These are phyloP conservation scores for Choristoneura rosaceana DNA, from an alignment of 2,888 invertebrate genomes.

Conservation along the genomic window DNA sequence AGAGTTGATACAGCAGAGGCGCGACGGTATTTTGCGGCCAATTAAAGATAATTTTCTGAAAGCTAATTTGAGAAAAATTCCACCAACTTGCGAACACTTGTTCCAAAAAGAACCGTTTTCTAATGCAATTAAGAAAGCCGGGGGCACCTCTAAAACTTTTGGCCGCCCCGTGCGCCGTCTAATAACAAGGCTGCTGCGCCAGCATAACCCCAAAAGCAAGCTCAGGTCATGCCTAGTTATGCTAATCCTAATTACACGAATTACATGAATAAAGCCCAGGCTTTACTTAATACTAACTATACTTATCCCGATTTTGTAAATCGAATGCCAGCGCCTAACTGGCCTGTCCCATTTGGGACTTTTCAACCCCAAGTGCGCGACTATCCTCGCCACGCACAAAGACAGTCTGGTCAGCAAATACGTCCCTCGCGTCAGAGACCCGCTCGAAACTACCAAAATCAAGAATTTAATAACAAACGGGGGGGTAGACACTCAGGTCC, in stretches of 20 bases:
- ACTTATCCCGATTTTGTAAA: background rate
- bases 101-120: slow-evolving; percentile 17
- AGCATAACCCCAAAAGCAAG: slow-evolving; percentile 14
- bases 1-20: too few species aligned
- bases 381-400: background rate
- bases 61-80: too few species aligned
- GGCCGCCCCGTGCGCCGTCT: slow-evolving; percentile 10
- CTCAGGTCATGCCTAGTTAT: slow-evolving; percentile 31
- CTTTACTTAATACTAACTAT: too few species aligned
- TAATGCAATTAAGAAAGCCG: slow-evolving; percentile 16
- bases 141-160: slow-evolving; percentile 17
- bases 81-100: background rate
- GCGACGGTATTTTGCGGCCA: too few species aligned
- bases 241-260: slow-evolving; percentile 7
- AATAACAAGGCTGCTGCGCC: slow-evolving; percentile 20
- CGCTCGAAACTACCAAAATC: background rate
- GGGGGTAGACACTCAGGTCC: background rate
- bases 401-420: background rate
- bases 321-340: background rate
- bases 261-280: background rate
- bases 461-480: background rate
- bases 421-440: background rate
- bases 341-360: background rate
- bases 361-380: background rate
- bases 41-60: too few species aligned